These are phyloP conservation scores for Oreocharis arfaki DNA, from an alignment of 2,113 vertebrate species.

Conservation along the genomic window DNA sequence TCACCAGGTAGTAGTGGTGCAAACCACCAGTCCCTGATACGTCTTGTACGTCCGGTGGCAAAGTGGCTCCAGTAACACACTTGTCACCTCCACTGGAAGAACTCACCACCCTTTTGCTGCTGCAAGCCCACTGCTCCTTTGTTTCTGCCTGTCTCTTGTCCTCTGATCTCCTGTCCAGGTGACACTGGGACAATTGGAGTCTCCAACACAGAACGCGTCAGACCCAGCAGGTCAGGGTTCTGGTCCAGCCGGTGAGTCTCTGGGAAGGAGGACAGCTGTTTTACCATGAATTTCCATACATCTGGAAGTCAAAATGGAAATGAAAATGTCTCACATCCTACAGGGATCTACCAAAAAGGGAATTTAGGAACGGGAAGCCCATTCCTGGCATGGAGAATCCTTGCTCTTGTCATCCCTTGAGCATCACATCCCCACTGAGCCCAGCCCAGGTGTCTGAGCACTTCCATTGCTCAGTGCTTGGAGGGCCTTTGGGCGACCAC, in stretches of 20 bases:
- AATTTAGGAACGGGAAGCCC: not conserved
- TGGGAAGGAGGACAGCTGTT: not conserved
- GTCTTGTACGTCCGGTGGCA: not conserved
- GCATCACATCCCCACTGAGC: not conserved
- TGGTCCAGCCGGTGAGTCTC: not conserved
- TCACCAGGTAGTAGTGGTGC: not conserved
- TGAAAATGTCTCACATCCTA: not conserved
- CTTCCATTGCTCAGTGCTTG: accelerated
- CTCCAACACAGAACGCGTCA: accelerated
- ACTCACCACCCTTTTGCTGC: too few species aligned
- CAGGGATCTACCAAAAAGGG: not conserved
- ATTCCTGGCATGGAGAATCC: not conserved
- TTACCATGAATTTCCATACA: not conserved
- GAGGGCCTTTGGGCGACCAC: accelerated
- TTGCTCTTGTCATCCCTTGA: not conserved
- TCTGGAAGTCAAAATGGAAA: not conserved
- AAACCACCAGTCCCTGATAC: not conserved
- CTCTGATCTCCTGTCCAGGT: not conserved
- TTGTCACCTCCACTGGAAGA: not conserved
- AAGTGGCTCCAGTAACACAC: not conserved
- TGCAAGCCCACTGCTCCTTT: not conserved
- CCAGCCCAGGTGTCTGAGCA: not conserved
- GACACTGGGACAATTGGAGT: not conserved
- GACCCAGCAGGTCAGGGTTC: not conserved
- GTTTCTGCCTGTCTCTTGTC: not conserved